Base-by-base conservation (phyloP, 2,797 vertebrate species). In the Protonibea diacanthus region DNA sequence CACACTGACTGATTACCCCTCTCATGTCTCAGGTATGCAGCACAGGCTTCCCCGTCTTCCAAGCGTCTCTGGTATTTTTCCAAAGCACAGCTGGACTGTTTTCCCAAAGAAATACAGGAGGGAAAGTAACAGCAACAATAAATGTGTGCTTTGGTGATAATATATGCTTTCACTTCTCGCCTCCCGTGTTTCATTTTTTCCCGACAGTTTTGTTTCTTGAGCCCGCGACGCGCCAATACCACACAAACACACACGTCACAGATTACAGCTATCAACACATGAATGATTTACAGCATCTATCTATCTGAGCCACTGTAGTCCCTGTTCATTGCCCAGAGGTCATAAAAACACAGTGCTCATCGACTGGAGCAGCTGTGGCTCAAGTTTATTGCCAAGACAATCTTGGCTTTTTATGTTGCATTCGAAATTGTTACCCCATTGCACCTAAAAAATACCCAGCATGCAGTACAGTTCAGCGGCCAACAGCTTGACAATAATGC, bases 21-120 rank as follows among this genome's bases (percentile, higher is more conserved):
- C 76, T 91, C 74, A 85, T 12, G 23, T 33, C 81, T 78, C 65
- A 88, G 86, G 91, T 94, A 93, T 93, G 88, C 76, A 55, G 53
- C 2, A 0, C n/a, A 78, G 85, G 86, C 58, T 86, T 90, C 75
- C 84, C 80, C 2, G 20, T 65, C 62, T 60, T 84, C 52, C 20
- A 53, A 51, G 40, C 77, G 66, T 33, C 47, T 51, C 44, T 59
- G n/a, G 85, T 90, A 84, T 61, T 89, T 91, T 93, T 92, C 89
- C 92, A 84, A 88, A 88, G 33, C 27, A 76, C 47, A 52, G 45
- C 42, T 42, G 38, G 21, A 66, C 56, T 74, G 63, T 4, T 85
- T 88, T 88, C 88, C 65, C 84, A 79, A 85, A 80, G 55, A 58
- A 78, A 23, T 2, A 55, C 33, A 47, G 59, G 55, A 59, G 23